Base-by-base conservation (phyloP, 1,140 invertebrate species). In the Bombus polaris region DNA sequence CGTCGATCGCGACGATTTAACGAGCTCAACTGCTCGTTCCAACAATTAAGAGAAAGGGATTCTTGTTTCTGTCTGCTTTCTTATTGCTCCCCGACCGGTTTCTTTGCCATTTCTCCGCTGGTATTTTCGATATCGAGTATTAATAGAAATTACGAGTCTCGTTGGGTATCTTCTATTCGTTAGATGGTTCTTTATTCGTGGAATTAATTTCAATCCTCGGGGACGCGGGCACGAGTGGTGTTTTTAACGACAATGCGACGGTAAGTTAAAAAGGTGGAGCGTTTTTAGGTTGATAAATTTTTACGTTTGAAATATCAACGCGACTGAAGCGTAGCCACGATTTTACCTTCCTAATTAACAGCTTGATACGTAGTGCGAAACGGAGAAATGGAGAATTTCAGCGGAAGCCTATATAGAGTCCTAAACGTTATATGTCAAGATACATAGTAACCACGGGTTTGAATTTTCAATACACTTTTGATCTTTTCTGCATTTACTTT, bases 1-100 rank as follows among this genome's bases (percentile, higher is more conserved):
- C 76, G 59, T 65, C 76, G 37, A 78, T 66, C 59, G 57, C 5
- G 59, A 62, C 73, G 44, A 39, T 78, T 65, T 62, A 78, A 65
- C 76, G 76, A 78, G 37, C 76, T 32, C 28, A 44, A 32, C 37
- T 65, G 73, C 18, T 65, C 37, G 57, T 25, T 10, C 12, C 15
- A 25, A 65, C 76, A 65, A 65, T 78, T 78, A 32, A 62, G 44
- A 57, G 12, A 75, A 9, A 47, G n/a, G n/a, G 42, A 73, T 47
- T 44, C 39, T n/a, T 73, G 37, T 39, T 68, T 3, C 32, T 15
- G 3, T 2, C 25, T 5, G 39, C 42, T 73, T 73, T 73, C 42
- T 73, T 73, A n/a, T 73, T 47, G 22, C 10, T 39, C 1, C 12
- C 3, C 0, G 57, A 6, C 32, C 22, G 10, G 22, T 35, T 35